Evolutionary conservation across 1,140 invertebrate species (phyloP), one percentile per base, ranked within the genome.

Genomic region (Achatina immaculata): DNA sequence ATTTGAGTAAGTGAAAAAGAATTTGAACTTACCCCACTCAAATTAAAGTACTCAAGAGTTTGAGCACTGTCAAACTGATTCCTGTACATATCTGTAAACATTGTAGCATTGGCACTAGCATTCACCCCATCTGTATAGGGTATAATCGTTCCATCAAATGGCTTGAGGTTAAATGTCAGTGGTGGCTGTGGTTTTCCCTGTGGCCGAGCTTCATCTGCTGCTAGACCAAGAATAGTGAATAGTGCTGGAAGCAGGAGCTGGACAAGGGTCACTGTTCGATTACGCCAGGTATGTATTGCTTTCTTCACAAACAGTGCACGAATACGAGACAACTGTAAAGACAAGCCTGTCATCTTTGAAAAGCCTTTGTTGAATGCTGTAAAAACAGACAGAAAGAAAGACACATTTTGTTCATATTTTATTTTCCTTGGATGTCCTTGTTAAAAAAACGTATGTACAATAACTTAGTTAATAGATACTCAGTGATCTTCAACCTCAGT

Each of bases 231-330:
- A n/a, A 88, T 88, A 19, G 91, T 87, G 77, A 90, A 90, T 28
- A 90, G 51, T 21, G 90, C 83, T 16, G 91, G 91, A 0, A 92
- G 82, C 16, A 89, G 74, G 31, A 91, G 78, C 83, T 92, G 88
- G 3, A 88, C 86, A 1, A 89, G 62, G 16, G 87, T 90, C 24
- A 91, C 78, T 24, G 83, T 45, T 31, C 82, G 82, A 79, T 91
- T 92, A 43, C 91, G 76, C 42, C 86, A 82, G 14, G 89, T 87
- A 74, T 92, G 89, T 40, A 91, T 85, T 14, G 87, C 80, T 81
- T 90, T 88, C 81, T 92, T 92, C 2, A 89, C 77, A 62, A 92
- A 78, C 83, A 92, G 87, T 2, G 87, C 90, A 43, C 81, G 80
- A 43, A 92, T 85, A 0, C 78, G 28, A 9, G 55, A 55, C n/a